Percentiles rank a stretch among this genome's conserved stretches.
Evolutionary conservation across 2,113 vertebrate genomes (phyloP).

Genomic region (Collichthys lucidus): DNA sequence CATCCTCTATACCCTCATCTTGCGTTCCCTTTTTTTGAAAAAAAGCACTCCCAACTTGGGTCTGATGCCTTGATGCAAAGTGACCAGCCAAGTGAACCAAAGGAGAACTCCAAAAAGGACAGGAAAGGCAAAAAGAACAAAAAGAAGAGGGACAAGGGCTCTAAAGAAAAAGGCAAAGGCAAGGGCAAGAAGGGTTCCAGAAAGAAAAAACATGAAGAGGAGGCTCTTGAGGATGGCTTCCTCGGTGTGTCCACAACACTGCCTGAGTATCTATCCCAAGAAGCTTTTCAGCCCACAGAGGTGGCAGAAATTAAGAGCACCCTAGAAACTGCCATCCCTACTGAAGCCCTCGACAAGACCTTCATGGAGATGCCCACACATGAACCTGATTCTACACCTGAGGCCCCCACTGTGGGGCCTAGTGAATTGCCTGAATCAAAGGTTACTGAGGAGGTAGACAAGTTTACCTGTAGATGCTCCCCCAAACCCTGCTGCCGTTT

Average conservation of each 20-base stretch:
- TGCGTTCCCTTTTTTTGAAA: slow-evolving; percentile 36
- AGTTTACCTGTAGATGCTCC: slow-evolving; percentile 49
- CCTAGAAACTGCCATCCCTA: slow-evolving; percentile 26
- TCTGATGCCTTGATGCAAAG: slow-evolving; percentile 63
- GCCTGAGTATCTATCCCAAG: slow-evolving; percentile 68
- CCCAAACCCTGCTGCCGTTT: slow-evolving; percentile 28
- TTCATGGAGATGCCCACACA: slow-evolving; percentile 70
- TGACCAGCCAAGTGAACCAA: slow-evolving; percentile 62
- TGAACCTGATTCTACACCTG: slow-evolving; percentile 54
- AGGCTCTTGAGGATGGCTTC: slow-evolving; percentile 69
- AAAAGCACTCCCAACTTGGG: slow-evolving; percentile 66
- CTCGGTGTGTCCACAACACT: slow-evolving; percentile 68
- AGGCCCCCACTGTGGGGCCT: slow-evolving; percentile 49
- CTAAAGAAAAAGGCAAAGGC: slow-evolving; percentile 74
- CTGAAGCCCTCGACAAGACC: slow-evolving; percentile 44
- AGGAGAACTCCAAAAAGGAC: slow-evolving; percentile 80
- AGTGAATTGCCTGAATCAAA: slow-evolving; percentile 64
- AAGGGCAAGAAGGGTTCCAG: slow-evolving; percentile 84
- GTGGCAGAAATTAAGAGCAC: slow-evolving; percentile 48
- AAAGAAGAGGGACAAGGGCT: slow-evolving; percentile 85
- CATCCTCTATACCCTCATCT: slow-evolving; percentile 38
- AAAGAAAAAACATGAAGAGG: slow-evolving; percentile 86
- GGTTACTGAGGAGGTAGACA: slow-evolving; percentile 81
- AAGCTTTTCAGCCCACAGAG: slow-evolving; percentile 50
- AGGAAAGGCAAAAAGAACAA: slow-evolving; percentile 86